A percentile compares a stretch with the other conserved stretches of the same genome.
These are phyloP conservation scores for Harpagifer antarcticus DNA, from an alignment of 2,797 vertebrate genomes.

Conservation along the genomic window DNA sequence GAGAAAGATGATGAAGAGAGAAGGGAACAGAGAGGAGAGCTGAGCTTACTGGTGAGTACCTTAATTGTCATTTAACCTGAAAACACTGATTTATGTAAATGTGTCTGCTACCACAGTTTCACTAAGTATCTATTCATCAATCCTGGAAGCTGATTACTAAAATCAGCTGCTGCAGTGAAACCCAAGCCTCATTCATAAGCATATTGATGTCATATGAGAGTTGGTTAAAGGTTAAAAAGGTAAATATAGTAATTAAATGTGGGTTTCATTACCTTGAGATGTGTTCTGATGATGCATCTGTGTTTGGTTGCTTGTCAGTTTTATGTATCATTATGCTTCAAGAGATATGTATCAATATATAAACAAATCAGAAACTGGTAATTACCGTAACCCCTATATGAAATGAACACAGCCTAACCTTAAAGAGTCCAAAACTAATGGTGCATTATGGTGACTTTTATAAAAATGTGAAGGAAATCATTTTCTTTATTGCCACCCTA, in stretches of 20 bases:
- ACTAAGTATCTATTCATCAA: constrained; percentile 6
- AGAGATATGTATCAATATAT: constrained; percentile 6
- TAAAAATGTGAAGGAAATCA: background rate
- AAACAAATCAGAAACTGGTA: background rate
- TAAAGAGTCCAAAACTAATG: background rate
- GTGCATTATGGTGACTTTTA: background rate
- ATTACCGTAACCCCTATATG: background rate
- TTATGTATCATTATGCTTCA: background rate
- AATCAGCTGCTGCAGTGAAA: background rate
- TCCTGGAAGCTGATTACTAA: background rate
- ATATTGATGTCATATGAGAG: background rate
- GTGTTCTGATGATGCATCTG: background rate
- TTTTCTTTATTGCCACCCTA: no score
- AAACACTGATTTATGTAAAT: background rate
- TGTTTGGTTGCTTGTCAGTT: background rate
- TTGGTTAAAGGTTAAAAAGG: background rate
- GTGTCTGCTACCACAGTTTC: background rate
- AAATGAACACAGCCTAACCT: background rate
- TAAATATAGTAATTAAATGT: background rate
- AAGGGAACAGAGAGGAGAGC: constrained; percentile 76
- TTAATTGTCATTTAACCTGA: background rate
- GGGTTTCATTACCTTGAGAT: background rate
- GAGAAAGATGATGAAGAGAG: constrained; percentile 43
- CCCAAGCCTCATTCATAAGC: background rate
- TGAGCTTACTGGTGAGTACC: constrained; percentile 91